A percentile compares a stretch with the other conserved stretches of the same genome.
phyloP scores from a whole-genome alignment of 2,797 vertebrate genomes.

The Sus cebifrons region DNA sequence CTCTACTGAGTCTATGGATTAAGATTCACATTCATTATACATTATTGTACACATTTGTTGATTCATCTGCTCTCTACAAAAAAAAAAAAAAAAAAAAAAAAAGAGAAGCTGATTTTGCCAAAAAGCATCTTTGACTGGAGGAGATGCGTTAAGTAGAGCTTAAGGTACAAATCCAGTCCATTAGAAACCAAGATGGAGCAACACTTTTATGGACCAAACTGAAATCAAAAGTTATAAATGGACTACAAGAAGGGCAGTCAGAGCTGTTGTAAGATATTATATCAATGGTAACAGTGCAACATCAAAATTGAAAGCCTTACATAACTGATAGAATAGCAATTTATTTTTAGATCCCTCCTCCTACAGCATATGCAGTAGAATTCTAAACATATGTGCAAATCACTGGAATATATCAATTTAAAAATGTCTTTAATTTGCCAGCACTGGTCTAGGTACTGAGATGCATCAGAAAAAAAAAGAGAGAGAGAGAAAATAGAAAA shows the following conservation, averaged over 20 bases:
- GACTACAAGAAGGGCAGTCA: not conserved
- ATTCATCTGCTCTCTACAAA: not conserved
- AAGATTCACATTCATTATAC: not conserved
- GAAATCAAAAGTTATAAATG: not conserved
- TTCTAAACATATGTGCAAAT: not conserved
- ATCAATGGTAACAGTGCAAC: not conserved
- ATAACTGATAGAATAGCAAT: not conserved
- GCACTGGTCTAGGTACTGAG: not conserved
- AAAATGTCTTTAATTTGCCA: not conserved
- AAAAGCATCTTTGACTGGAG: not conserved
- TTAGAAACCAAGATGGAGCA: not conserved
- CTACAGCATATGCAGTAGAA: not conserved
- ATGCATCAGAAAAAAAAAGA: not conserved
- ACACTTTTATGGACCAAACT: not conserved
- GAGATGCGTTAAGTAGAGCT: not conserved
- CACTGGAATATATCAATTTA: not conserved
- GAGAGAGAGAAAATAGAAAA: not conserved
- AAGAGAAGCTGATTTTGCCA: not conserved
- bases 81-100: no score
- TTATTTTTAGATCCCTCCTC: not conserved
- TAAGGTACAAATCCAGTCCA: not conserved
- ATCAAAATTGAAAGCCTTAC: not conserved
- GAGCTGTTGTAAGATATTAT: not conserved
- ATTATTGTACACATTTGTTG: not conserved
- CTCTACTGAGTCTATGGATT: not conserved